Evolutionary conservation across 2,888 invertebrate species (phyloP).

Genomic region (Flexamia atlantica): DNA sequence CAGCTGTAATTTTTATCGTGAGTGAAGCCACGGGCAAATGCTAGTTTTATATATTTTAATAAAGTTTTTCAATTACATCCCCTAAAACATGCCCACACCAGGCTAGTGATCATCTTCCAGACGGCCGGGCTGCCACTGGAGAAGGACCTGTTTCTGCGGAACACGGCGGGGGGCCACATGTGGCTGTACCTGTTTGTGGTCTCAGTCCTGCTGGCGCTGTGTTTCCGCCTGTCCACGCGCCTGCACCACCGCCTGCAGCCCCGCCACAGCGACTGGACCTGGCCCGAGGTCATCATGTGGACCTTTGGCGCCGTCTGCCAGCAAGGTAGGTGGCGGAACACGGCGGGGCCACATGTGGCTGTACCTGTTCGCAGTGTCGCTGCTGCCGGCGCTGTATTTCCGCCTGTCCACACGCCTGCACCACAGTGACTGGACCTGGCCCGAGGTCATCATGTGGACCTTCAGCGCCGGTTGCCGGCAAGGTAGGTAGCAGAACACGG

Average conservation of each 20-base stretch:
- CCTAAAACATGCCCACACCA: not conserved
- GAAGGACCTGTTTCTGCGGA: constrained; percentile 53
- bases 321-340: constrained; percentile 61
- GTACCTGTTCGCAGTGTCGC: constrained; percentile 8
- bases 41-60: too few species aligned
- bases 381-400: constrained; percentile 41
- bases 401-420: constrained; percentile 53
- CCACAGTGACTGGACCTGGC: constrained; percentile 59
- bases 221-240: constrained; percentile 53
- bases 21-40: too few species aligned
- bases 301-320: constrained; percentile 56
- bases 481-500: constrained; percentile 58
- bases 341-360: constrained; percentile 39
- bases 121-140: constrained; percentile 33
- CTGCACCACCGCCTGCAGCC: constrained; percentile 51
- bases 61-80: too few species aligned
- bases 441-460: constrained; percentile 45
- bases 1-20: too few species aligned
- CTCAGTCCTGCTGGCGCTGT: constrained; percentile 19
- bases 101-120: constrained; percentile 23
- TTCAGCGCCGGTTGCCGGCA: constrained; percentile 57
- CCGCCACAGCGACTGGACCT: constrained; percentile 55
- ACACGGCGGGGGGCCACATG: constrained; percentile 33
- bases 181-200: constrained; percentile 38
- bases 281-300: constrained; percentile 53